A percentile compares a stretch with the other conserved stretches of the same genome.
Evolutionary conservation across 2,113 vertebrate genomes (phyloP).

Genomic region (Neogale vison): DNA sequence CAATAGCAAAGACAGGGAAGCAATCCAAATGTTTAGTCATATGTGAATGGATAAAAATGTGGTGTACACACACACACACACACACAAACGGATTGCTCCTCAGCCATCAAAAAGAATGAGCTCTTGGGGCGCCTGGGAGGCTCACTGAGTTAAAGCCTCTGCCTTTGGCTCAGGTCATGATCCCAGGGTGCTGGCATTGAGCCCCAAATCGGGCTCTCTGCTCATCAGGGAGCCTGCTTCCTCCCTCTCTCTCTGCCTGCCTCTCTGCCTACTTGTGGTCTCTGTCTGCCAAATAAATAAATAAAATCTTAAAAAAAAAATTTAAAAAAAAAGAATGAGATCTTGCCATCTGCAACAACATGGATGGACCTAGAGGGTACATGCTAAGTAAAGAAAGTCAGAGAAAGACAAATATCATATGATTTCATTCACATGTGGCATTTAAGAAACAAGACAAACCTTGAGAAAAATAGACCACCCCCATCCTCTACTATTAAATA

Average conservation of each 20-base stretch:
- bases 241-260: no score
- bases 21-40: not conserved
- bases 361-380: not conserved
- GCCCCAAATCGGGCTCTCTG: no score
- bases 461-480: not conserved
- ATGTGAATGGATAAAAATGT: not conserved
- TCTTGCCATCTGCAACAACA: not conserved
- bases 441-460: not conserved
- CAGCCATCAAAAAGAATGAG: not conserved
- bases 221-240: no score
- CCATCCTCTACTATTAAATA: not conserved
- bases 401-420: not conserved
- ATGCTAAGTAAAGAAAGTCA: not conserved
- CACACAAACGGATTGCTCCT: not conserved
- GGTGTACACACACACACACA: not conserved
- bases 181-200: no score
- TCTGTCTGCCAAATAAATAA: no score
- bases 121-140: not conserved
- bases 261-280: no score
- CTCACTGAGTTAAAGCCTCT: no score
- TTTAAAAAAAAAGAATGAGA: not conserved
- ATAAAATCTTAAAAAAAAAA: no score
- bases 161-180: no score
- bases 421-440: not conserved
- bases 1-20: not conserved